phyloP scores from a whole-genome alignment of 2,888 invertebrate genomes.

The Drosophila mulleri region DNA sequence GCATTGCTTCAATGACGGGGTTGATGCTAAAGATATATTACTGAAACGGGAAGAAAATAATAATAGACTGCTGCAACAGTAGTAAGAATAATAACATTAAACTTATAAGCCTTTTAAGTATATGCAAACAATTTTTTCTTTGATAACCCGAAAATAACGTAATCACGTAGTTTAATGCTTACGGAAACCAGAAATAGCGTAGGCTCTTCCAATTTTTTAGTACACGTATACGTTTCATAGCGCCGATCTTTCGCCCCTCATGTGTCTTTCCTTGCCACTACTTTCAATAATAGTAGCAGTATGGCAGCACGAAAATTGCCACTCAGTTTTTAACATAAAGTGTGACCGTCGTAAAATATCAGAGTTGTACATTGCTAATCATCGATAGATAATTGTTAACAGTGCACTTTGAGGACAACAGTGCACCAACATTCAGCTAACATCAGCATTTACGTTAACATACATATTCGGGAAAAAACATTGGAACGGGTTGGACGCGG shows the following conservation, averaged over 20 bases:
- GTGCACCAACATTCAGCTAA: slow-evolving; percentile 8
- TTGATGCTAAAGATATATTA: slow-evolving; percentile 10
- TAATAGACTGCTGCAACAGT: background rate
- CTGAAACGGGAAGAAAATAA: no score
- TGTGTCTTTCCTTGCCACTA: slow-evolving; percentile 1
- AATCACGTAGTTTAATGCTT: background rate
- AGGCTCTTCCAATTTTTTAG: slow-evolving; percentile 29
- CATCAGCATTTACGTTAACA: slow-evolving; percentile 29
- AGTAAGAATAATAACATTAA: no score
- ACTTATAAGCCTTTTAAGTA: background rate
- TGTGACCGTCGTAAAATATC: slow-evolving; percentile 23
- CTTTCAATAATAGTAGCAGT: background rate
- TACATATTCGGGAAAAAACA: slow-evolving; percentile 43
- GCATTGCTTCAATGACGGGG: slow-evolving; percentile 11
- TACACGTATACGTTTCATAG: slow-evolving; percentile 19
- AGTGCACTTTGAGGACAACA: slow-evolving; percentile 21
- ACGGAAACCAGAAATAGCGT: slow-evolving; percentile 21
- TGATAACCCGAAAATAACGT: background rate
- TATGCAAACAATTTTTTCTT: background rate
- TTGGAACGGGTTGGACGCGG: slow-evolving; percentile 50
- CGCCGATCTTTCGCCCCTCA: slow-evolving; percentile 9
- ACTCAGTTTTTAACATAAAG: background rate
- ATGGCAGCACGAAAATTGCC: slow-evolving; percentile 8
- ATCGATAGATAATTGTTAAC: slow-evolving; percentile 26
- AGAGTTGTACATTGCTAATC: background rate